A percentile compares a stretch with the other conserved stretches of the same genome.
phyloP scores from a whole-genome alignment of 2,797 vertebrate genomes.

The Cygnus olor region DNA sequence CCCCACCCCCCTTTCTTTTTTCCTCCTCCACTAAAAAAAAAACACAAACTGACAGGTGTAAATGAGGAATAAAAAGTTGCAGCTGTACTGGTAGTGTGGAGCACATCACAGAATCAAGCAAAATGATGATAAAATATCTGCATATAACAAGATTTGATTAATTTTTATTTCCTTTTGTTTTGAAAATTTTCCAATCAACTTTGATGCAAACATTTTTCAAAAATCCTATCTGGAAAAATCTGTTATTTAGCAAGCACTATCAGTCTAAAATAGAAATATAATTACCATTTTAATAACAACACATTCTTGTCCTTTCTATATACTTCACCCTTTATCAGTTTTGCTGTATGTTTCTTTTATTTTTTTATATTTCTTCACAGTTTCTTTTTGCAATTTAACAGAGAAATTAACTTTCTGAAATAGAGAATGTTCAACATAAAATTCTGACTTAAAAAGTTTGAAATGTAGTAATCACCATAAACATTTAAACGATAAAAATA shows the following conservation, averaged over 20 bases:
- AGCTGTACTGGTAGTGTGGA: accelerated
- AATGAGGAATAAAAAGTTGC: neutral
- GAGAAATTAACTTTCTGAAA: neutral
- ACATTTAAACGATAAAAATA: neutral
- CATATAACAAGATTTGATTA: neutral
- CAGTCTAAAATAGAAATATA: neutral
- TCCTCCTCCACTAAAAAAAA: too few species aligned
- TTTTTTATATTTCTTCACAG: neutral
- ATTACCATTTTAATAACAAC: neutral
- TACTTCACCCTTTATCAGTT: neutral
- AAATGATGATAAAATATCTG: neutral
- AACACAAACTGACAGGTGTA: neutral
- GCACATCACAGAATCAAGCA: neutral
- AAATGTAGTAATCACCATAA: neutral
- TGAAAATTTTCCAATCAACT: neutral
- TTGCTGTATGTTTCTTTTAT: neutral
- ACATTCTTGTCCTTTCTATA: neutral
- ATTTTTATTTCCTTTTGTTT: neutral
- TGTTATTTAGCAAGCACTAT: neutral
- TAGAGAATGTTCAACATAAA: neutral
- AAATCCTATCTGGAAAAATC: neutral
- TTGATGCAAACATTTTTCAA: neutral
- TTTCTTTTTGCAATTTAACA: neutral
- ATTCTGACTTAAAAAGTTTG: neutral
- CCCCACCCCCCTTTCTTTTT: too few species aligned